A percentile compares a stretch with the other conserved stretches of the same genome.
Conservation (phyloP, 1,140 invertebrate species). For the Zaprionus lachaisei region DNA sequence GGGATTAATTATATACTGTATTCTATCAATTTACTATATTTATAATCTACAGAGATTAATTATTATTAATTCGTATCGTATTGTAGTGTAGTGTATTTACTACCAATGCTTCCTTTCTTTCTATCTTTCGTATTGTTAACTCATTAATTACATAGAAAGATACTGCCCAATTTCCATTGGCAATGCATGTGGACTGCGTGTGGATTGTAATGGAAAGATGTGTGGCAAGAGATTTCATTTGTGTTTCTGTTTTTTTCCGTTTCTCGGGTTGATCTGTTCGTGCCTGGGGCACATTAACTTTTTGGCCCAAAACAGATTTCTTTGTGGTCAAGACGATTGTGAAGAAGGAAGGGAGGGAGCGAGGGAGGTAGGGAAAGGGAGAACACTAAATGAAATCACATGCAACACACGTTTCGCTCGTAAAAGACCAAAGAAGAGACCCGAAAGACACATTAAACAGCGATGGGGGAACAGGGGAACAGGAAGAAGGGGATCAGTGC, state of each 20-base stretch:
- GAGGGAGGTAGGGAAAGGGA: conserved; percentile 20
- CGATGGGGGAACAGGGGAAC: not conserved
- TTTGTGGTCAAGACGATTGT: conserved; percentile 54
- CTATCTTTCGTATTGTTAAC: not conserved
- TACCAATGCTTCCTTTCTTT: no score
- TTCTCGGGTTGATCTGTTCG: conserved; percentile 33
- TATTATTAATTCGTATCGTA: no score
- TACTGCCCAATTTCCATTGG: not conserved
- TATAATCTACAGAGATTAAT: not conserved
- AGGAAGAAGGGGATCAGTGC: not conserved
- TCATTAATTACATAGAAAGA: not conserved
- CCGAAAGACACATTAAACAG: conserved; percentile 24
- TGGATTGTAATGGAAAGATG: conserved; percentile 48
- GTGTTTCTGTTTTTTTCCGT: not conserved
- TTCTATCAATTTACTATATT: not conserved
- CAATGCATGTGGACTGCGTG: conserved; percentile 34
- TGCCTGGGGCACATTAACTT: conserved; percentile 15
- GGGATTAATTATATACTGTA: not conserved
- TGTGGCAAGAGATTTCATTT: conserved; percentile 33
- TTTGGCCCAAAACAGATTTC: conserved; percentile 6
- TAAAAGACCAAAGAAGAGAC: conserved; percentile 53
- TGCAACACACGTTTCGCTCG: conserved; percentile 69
- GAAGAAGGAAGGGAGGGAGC: not conserved
- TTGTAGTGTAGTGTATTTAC: no score
- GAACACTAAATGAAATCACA: conserved; percentile 78